Evolutionary conservation across 1,140 invertebrate species (phyloP).

Genomic region (Papilio dardanus): DNA sequence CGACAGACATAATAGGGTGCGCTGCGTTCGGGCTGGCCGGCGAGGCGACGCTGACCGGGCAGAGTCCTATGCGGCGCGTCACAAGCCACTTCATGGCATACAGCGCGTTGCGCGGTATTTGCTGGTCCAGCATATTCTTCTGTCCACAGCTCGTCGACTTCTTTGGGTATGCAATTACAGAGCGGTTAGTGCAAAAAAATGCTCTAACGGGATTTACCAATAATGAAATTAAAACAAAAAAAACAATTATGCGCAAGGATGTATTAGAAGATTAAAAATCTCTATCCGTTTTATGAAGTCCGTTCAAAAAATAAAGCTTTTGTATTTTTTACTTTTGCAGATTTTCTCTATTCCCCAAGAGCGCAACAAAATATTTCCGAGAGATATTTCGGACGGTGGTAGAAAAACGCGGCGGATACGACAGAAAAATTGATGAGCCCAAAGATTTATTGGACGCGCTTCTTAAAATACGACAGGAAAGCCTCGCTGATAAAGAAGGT

Average conservation of each 20-base stretch:
- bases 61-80: slow-evolving; percentile 48
- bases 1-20: slow-evolving; percentile 82
- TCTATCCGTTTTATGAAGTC: neutral
- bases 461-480: slow-evolving; percentile 46
- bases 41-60: slow-evolving; percentile 50
- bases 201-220: no score
- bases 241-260: neutral
- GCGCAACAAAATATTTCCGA: slow-evolving; percentile 43
- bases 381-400: slow-evolving; percentile 47
- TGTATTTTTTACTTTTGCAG: slow-evolving; percentile 43
- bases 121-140: slow-evolving; percentile 59
- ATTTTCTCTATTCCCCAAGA: slow-evolving; percentile 53
- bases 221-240: no score
- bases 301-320: neutral
- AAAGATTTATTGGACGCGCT: slow-evolving; percentile 49
- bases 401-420: slow-evolving; percentile 45
- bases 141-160: slow-evolving; percentile 53
- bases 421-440: slow-evolving; percentile 11
- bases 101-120: slow-evolving; percentile 45
- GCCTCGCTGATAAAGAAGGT: slow-evolving; percentile 40
- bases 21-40: slow-evolving; percentile 82
- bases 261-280: neutral
- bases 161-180: slow-evolving; percentile 48
- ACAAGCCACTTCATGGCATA: slow-evolving; percentile 54
- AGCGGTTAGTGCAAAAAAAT: no score